Base-by-base conservation (phyloP, 2,797 vertebrate genomes). In the Corythornis leucogaster region DNA sequence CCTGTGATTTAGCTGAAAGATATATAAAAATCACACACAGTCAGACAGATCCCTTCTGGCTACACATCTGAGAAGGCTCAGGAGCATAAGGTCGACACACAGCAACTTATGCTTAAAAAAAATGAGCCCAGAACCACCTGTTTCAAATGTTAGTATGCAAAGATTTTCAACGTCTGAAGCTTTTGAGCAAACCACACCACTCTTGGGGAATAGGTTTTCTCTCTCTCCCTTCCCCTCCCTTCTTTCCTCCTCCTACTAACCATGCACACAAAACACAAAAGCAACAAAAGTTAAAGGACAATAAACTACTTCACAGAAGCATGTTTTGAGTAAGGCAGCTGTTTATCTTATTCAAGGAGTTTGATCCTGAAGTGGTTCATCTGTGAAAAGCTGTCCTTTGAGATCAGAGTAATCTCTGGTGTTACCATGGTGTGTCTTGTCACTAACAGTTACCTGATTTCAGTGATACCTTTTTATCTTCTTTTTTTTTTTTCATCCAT, bases 1-100 rank as follows among this genome's bases (percentile, higher is more conserved):
- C 67, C 76, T 96, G 91, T 90, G 85, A 91, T 96, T 97, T 94
- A 91, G 55, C 87, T 96, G 93, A 93, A 97, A 96, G 89, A 95
- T 85, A 69, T 28, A 78, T 89, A 95, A 97, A 97, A 97, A 89
- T 83, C 50, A 90, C 87, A 61, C 58, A 38, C 66, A 90, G 67
- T 71, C 80, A 94, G 85, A 94, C 90, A 76, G 89, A 84, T 95
- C 89, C 80, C 94, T 89, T 54, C 89, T 91, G 91, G 83, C 83
- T 85, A 92, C 92, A 93, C 85, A 81, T 94, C 81, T 96, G 93
- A 94, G 87, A 95, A 96, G 61, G 40, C 63, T 94, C 90, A 89
- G 79, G 90, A 96, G 87, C 77, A 92, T 78, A 86, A 94, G 79
- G 90, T 95, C 12, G 6, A 75, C 62, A 50, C 54, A 69, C 20